phyloP scores from a whole-genome alignment of 2,797 vertebrate genomes.

The Choloepus didactylus region DNA sequence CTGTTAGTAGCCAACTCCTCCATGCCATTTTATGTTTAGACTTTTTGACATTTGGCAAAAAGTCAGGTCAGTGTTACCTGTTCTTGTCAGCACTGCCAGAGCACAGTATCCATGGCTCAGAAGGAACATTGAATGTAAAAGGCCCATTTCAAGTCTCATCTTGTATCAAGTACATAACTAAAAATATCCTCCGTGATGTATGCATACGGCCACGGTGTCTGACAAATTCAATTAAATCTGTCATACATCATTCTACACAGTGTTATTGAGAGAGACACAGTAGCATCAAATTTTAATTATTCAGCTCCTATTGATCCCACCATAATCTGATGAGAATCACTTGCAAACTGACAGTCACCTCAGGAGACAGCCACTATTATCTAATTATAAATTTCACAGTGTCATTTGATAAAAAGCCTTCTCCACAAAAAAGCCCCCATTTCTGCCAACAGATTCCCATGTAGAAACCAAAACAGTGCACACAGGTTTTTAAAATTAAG shows the following conservation, averaged over 20 bases:
- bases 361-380: constrained; percentile 88
- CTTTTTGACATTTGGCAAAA: constrained; percentile 81
- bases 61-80: constrained; percentile 79
- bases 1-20: constrained; percentile 75
- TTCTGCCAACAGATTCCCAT: constrained; percentile 77
- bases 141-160: constrained; percentile 78
- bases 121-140: constrained; percentile 85
- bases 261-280: constrained; percentile 88
- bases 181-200: constrained; percentile 89
- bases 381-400: constrained; percentile 89
- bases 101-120: constrained; percentile 71
- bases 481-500: background rate
- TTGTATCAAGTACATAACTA: constrained; percentile 87
- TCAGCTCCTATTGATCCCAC: constrained; percentile 90
- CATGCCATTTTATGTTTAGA: constrained; percentile 80
- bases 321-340: constrained; percentile 90
- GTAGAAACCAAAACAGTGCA: constrained; percentile 67
- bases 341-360: constrained; percentile 86
- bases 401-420: constrained; percentile 87
- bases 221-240: constrained; percentile 91
- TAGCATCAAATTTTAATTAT: constrained; percentile 92
- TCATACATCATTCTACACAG: constrained; percentile 90
- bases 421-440: background rate
- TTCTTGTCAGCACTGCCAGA: constrained; percentile 75
- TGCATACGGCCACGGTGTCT: constrained; percentile 83